A percentile compares a stretch with the other conserved stretches of the same genome.
Conservation (phyloP, 2,888 invertebrate species). For the Rhamnusium bicolor region DNA sequence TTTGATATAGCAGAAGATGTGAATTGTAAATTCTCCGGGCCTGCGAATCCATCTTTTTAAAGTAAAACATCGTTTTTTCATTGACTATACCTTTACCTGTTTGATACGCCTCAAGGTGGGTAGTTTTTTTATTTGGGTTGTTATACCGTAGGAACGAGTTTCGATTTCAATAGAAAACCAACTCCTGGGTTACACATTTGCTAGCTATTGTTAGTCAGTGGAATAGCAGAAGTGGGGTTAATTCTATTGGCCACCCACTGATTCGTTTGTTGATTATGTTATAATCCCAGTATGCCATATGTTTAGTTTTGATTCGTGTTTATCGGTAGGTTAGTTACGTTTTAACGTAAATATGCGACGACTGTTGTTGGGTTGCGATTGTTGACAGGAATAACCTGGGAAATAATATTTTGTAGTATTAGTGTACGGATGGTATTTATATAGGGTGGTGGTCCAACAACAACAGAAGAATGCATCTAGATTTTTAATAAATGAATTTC, state of each 20-base stretch:
- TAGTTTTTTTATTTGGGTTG: conserved; percentile 22
- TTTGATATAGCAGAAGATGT: conserved; percentile 13
- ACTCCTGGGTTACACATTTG: conserved; percentile 56
- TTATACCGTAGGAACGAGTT: conserved; percentile 35
- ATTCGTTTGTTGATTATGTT: not conserved
- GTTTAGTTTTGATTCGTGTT: conserved; percentile 14
- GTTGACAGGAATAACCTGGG: too few species aligned
- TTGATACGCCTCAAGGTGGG: conserved; percentile 10
- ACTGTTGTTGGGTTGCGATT: not conserved
- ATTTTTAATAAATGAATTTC: too few species aligned
- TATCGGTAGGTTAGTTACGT: conserved; percentile 2
- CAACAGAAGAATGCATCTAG: too few species aligned
- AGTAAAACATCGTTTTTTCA: conserved; percentile 27
- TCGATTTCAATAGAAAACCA: conserved; percentile 47
- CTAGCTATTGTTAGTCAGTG: conserved; percentile 35
- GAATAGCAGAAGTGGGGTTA: not conserved
- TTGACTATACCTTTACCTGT: conserved; percentile 15
- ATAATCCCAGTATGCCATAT: conserved; percentile 15
- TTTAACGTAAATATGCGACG: not conserved
- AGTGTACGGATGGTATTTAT: too few species aligned
- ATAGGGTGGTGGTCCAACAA: too few species aligned
- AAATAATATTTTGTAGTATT: too few species aligned
- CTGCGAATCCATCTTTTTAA: conserved; percentile 18
- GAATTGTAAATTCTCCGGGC: conserved; percentile 10
- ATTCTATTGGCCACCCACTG: not conserved